Evolutionary conservation across 2,797 vertebrate species (phyloP).

Genomic region (Cirrhinus molitorella): DNA sequence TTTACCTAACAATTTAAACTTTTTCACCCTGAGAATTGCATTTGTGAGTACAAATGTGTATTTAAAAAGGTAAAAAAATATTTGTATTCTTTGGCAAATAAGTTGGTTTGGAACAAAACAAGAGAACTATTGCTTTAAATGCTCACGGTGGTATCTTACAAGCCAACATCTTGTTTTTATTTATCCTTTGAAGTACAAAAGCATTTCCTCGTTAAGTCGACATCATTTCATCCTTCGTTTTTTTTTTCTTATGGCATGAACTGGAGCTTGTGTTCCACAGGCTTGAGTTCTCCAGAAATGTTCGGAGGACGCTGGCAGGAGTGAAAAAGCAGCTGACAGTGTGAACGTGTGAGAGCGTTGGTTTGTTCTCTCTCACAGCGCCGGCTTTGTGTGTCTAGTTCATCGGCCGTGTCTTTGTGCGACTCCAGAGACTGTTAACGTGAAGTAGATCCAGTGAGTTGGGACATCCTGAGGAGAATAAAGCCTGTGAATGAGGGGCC

Average conservation of each 20-base stretch:
- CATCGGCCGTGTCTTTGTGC: conserved; percentile 78
- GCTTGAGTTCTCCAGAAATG: background rate
- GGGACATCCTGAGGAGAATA: conserved; percentile 73
- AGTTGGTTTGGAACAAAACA: background rate
- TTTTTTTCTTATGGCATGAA: background rate
- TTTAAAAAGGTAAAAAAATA: too few species aligned
- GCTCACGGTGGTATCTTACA: background rate
- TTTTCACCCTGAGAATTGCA: background rate
- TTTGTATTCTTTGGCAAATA: background rate
- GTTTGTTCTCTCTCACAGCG: conserved; percentile 80
- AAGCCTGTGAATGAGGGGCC: conserved; percentile 64
- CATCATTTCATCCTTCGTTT: background rate
- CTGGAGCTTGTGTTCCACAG: conserved; percentile 6
- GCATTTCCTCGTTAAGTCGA: background rate
- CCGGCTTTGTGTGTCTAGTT: conserved; percentile 80
- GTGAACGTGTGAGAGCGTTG: conserved; percentile 77
- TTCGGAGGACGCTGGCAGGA: background rate
- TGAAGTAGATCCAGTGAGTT: conserved; percentile 73
- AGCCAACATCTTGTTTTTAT: conserved; percentile 40
- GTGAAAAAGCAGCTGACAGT: conserved; percentile 65
- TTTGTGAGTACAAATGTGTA: background rate
- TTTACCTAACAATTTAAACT: background rate
- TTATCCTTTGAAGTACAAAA: conserved; percentile 20
- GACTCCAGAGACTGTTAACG: conserved; percentile 75
- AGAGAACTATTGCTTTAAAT: background rate